Evolutionary conservation across 2,113 vertebrate genomes (phyloP).

Genomic region (Cynopterus brachyotis): DNA sequence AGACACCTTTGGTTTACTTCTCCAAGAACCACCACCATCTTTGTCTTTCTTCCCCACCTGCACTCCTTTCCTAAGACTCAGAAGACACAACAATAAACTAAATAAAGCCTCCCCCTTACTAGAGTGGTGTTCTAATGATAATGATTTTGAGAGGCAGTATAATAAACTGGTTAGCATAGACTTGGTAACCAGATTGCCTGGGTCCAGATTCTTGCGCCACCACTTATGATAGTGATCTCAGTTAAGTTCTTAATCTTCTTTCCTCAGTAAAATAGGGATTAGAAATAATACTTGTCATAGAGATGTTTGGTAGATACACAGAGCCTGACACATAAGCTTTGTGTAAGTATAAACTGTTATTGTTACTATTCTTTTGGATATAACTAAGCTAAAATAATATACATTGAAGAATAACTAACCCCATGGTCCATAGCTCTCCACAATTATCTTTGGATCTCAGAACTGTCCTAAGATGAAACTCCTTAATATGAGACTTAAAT

Average conservation of each 20-base stretch:
- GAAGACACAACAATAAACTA: background rate
- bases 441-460: background rate
- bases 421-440: background rate
- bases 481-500: background rate
- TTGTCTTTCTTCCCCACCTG: background rate
- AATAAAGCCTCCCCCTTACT: background rate
- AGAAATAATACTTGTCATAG: background rate
- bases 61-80: background rate
- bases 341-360: background rate
- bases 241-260: constrained; percentile 20
- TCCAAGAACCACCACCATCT: background rate
- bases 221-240: background rate
- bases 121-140: background rate
- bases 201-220: background rate
- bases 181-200: background rate
- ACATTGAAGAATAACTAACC: background rate
- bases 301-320: background rate
- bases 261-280: background rate
- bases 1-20: background rate
- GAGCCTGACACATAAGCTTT: background rate
- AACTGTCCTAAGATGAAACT: background rate
- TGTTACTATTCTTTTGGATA: background rate
- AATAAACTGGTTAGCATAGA: background rate
- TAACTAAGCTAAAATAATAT: constrained; percentile 1
- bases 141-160: background rate